Evolutionary conservation across 1,140 invertebrate species (phyloP).

Genomic region (Drosophila grimshawi): DNA sequence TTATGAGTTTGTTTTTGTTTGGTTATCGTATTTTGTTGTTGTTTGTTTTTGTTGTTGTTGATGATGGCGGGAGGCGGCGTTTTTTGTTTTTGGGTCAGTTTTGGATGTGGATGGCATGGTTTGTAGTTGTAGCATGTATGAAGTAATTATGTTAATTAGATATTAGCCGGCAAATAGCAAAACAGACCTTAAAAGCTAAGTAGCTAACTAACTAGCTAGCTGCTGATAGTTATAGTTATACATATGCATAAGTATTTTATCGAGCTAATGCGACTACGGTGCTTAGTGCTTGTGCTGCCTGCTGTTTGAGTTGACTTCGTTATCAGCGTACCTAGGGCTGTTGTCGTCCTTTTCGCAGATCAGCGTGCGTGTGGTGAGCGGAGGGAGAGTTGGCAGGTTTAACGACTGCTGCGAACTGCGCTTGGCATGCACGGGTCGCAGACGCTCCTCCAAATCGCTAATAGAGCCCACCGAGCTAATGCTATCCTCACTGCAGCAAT

Average conservation of each 20-base stretch:
- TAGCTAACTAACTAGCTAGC: constrained; percentile 63
- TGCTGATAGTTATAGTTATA: constrained; percentile 47
- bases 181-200: constrained; percentile 73
- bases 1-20: constrained; percentile 66
- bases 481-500: constrained; percentile 70
- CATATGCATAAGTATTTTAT: constrained; percentile 60
- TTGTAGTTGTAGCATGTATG: constrained; percentile 74
- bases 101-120: constrained; percentile 71
- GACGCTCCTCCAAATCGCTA: constrained; percentile 76
- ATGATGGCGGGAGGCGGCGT: constrained; percentile 32
- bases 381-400: constrained; percentile 39
- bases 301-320: constrained; percentile 75
- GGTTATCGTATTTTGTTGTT: constrained; percentile 7
- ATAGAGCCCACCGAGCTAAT: constrained; percentile 77
- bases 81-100: constrained; percentile 60
- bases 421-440: constrained; percentile 76
- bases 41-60: constrained; percentile 30
- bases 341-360: constrained; percentile 82
- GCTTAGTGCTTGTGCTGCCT: constrained; percentile 79
- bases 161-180: constrained; percentile 72
- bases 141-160: constrained; percentile 81
- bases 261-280: constrained; percentile 56
- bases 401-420: constrained; percentile 70
- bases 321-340: constrained; percentile 83
- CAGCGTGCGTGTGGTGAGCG: constrained; percentile 74